Percentiles rank a stretch among this genome's conserved stretches.
Conservation (phyloP, 2,888 invertebrate genomes). For the Pegoplata infirma region DNA sequence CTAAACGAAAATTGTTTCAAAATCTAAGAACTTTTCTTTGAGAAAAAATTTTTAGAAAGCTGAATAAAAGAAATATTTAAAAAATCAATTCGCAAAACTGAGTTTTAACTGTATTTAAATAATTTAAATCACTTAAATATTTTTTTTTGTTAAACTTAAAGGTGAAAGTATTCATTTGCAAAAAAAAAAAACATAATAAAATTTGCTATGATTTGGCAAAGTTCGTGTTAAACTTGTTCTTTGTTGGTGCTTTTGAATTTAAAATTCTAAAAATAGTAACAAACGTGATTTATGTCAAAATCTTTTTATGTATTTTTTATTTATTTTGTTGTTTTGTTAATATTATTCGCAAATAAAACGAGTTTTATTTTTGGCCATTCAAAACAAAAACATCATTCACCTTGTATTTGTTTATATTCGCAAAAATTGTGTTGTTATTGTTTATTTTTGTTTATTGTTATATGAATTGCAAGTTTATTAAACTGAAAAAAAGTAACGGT, state of each 20-base stretch:
- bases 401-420: slow-evolving; percentile 15
- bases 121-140: too few relatives aligned
- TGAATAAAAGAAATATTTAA: too few relatives aligned
- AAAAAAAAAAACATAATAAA: too few relatives aligned
- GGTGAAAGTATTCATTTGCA: too few relatives aligned
- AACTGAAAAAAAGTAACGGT: slow-evolving; percentile 14
- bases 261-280: slow-evolving; percentile 1
- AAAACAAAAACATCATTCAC: slow-evolving; percentile 4
- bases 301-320: not conserved
- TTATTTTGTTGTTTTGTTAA: not conserved
- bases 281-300: slow-evolving; percentile 17
- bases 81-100: too few relatives aligned
- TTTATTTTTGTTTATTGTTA: not conserved
- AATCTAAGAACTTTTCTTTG: too few relatives aligned
- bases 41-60: too few relatives aligned
- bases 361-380: not conserved
- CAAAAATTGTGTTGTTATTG: not conserved
- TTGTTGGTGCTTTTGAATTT: not conserved
- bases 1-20: too few relatives aligned
- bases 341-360: not conserved
- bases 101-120: too few relatives aligned
- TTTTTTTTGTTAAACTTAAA: too few relatives aligned
- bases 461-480: slow-evolving; percentile 11
- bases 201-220: too few relatives aligned
- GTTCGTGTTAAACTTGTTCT: too few relatives aligned